Percentiles rank a stretch among this genome's conserved stretches.
These are phyloP conservation scores for Calameuta idolon DNA, from an alignment of 2,888 invertebrate genomes.

Conservation along the genomic window DNA sequence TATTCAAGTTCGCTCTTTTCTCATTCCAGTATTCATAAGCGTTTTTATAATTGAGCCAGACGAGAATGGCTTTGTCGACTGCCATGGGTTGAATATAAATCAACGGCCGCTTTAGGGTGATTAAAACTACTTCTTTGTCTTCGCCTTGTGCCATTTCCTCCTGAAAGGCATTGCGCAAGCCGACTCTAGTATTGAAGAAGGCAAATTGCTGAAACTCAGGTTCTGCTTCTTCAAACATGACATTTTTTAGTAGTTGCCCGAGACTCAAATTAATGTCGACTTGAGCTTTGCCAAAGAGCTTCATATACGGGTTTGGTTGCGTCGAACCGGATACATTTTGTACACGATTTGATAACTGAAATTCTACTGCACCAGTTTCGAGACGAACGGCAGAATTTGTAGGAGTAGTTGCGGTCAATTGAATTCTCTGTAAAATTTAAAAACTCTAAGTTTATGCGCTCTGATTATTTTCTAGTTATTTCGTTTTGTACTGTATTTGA, in stretches of 20 bases:
- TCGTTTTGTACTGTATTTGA: neutral
- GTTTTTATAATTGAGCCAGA: constrained; percentile 99
- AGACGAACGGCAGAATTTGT: constrained; percentile 96
- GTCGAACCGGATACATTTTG: constrained; percentile 81
- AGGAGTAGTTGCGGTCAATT: constrained; percentile 97
- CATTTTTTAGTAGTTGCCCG: constrained; percentile 94
- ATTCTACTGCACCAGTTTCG: constrained; percentile 93
- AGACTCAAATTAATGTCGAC: constrained; percentile 94
- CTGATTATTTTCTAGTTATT: neutral
- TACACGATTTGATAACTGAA: constrained; percentile 93
- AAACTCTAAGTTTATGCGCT: neutral
- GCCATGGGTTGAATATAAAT: constrained; percentile 97
- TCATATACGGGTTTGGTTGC: constrained; percentile 73
- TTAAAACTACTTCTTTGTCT: constrained; percentile 89
- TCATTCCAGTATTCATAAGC: constrained; percentile 99
- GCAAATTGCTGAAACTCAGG: constrained; percentile 98
- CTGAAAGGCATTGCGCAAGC: constrained; percentile 85
- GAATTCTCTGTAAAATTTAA: constrained; percentile 78
- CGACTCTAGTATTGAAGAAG: constrained; percentile 96
- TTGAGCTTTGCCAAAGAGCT: constrained; percentile 85
- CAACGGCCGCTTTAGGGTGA: constrained; percentile 92
- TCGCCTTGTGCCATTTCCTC: constrained; percentile 89
- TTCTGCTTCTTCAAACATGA: constrained; percentile 96
- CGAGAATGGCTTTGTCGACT: constrained; percentile 96
- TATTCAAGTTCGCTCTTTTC: constrained; percentile 90